Conservation (phyloP, 2,888 invertebrate species). For the Adelphocoris suturalis region DNA sequence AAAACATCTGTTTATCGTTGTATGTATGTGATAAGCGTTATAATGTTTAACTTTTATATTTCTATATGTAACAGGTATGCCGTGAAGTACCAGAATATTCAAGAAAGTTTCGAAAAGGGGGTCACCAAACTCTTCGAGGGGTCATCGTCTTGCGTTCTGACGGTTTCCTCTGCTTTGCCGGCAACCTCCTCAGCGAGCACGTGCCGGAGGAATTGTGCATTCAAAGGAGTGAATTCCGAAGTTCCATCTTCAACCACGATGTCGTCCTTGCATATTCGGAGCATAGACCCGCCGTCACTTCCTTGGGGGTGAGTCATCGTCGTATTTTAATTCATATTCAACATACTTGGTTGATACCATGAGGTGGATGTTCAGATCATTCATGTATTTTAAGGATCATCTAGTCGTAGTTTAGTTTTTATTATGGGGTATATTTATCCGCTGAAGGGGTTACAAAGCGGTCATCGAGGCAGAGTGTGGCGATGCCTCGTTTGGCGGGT, state of each 20-base stretch:
- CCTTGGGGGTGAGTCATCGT: not conserved
- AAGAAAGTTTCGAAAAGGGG: not conserved
- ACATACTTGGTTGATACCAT: too few relatives aligned
- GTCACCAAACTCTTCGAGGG: not conserved
- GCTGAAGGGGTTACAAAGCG: too few relatives aligned
- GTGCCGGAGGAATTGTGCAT: not conserved
- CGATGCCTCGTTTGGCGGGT: too few relatives aligned
- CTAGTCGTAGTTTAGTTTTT: too few relatives aligned
- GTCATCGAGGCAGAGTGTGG: too few relatives aligned
- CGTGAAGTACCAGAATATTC: not conserved
- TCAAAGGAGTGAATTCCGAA: not conserved
- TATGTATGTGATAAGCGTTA: too few relatives aligned
- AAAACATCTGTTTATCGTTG: too few relatives aligned
- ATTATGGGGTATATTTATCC: too few relatives aligned
- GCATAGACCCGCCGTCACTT: not conserved
- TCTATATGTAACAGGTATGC: not conserved
- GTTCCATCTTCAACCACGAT: not conserved
- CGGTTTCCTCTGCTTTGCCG: not conserved
- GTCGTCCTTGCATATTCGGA: not conserved
- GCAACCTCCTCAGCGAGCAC: not conserved
- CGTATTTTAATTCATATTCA: too few relatives aligned
- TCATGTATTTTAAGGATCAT: too few relatives aligned
- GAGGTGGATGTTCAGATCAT: too few relatives aligned
- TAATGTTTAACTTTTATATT: too few relatives aligned
- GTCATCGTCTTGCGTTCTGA: not conserved